A percentile compares a stretch with the other conserved stretches of the same genome.
Conservation (phyloP, 2,888 invertebrate genomes). For the Balanococcus diminutus region DNA sequence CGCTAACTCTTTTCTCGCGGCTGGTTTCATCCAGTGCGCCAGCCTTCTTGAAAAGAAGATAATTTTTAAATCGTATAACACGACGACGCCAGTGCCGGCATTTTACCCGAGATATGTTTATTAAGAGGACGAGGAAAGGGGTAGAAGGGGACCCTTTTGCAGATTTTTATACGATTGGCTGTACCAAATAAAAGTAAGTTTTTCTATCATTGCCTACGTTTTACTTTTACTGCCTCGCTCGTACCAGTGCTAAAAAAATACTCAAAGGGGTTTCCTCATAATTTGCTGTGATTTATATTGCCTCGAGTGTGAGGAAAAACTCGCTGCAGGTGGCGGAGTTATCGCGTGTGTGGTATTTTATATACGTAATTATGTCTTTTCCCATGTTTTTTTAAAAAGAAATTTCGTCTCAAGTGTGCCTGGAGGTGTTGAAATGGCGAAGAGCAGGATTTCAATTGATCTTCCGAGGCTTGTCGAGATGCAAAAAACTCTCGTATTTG, state of each 20-base stretch:
- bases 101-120: neutral
- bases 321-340: neutral
- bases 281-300: neutral
- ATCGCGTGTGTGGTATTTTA: neutral
- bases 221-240: too few relatives aligned
- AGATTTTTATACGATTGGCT: neutral
- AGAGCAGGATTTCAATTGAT: too few relatives aligned
- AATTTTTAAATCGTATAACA: constrained; percentile 1
- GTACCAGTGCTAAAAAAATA: neutral
- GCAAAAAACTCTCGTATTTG: too few relatives aligned
- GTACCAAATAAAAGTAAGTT: neutral
- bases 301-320: neutral
- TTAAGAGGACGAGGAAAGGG: neutral
- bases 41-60: too few relatives aligned
- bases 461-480: too few relatives aligned
- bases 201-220: neutral
- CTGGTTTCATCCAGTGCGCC: too few relatives aligned
- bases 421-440: too few relatives aligned
- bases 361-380: neutral
- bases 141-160: neutral
- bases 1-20: too few relatives aligned
- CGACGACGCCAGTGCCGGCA: too few relatives aligned
- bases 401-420: too few relatives aligned
- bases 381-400: neutral
- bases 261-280: neutral